These are phyloP conservation scores for Nymphalis c-album DNA, from an alignment of 2,888 invertebrate genomes.

Conservation along the genomic window DNA sequence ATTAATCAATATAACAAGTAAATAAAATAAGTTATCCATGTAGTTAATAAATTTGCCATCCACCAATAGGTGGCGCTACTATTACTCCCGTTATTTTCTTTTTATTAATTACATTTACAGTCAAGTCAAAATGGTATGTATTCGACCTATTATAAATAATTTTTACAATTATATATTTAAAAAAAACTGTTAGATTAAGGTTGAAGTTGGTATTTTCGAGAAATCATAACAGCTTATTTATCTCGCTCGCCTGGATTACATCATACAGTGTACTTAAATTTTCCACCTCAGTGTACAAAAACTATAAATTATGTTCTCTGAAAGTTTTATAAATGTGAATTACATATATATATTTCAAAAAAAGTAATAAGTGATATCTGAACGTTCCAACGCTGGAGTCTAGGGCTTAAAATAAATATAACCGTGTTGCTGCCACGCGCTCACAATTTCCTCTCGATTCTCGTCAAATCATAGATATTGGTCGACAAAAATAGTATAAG, in stretches of 20 bases:
- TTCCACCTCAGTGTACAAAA: not conserved
- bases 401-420: slow-evolving; percentile 41
- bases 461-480: slow-evolving; percentile 46
- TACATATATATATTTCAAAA: slow-evolving; percentile 4
- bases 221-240: no score
- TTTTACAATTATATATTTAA: no score
- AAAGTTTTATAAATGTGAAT: not conserved
- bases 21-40: not conserved
- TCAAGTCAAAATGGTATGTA: not conserved
- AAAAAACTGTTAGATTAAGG: no score
- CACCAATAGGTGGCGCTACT: slow-evolving; percentile 58
- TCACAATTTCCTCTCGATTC: slow-evolving; percentile 40
- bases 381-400: slow-evolving; percentile 9
- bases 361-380: slow-evolving; percentile 1
- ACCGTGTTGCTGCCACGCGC: slow-evolving; percentile 36
- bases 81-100: not conserved
- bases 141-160: no score
- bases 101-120: not conserved
- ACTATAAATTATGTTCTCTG: not conserved
- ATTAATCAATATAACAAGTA: no score
- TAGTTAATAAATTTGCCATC: slow-evolving; percentile 42
- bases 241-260: no score
- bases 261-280: not conserved
- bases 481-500: slow-evolving; percentile 50
- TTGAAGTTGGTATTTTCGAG: no score